Conservation (phyloP, 2,797 vertebrate species). For the Monodelphis domestica region DNA sequence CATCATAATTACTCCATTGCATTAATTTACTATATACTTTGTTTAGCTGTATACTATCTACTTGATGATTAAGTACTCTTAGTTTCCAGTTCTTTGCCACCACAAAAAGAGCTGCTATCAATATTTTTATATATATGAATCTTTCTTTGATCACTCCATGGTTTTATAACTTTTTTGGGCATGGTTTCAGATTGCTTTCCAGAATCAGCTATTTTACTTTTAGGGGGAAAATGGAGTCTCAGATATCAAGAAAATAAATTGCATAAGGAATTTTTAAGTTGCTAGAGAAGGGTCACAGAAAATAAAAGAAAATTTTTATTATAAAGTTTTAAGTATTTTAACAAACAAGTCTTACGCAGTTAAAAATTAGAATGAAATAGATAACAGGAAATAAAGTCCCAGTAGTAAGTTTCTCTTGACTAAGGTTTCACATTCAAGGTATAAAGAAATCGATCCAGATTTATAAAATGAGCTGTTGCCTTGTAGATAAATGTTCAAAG, state of each 20-base stretch:
- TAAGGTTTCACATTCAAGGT: background rate
- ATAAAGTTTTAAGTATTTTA: background rate
- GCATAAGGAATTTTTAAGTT: background rate
- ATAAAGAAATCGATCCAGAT: background rate
- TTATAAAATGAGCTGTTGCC: background rate
- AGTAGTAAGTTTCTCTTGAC: background rate
- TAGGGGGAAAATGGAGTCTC: background rate
- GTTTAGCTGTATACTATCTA: too few species aligned
- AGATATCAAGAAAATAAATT: background rate
- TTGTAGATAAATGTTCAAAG: background rate
- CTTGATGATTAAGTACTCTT: too few species aligned
- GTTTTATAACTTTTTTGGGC: background rate
- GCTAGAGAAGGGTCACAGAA: background rate
- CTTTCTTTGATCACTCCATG: background rate
- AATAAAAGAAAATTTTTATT: background rate
- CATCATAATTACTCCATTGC: too few species aligned
- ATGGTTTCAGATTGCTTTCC: background rate
- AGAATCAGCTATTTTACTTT: background rate
- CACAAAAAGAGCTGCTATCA: too few species aligned
- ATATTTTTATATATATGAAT: too few species aligned
- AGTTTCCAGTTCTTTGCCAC: too few species aligned
- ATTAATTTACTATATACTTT: too few species aligned
- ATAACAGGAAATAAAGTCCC: background rate
- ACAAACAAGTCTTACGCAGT: background rate
- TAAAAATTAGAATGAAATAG: background rate